These are phyloP conservation scores for Coregonus ussuriensis DNA, from an alignment of 2,797 vertebrate genomes.

Conservation along the genomic window DNA sequence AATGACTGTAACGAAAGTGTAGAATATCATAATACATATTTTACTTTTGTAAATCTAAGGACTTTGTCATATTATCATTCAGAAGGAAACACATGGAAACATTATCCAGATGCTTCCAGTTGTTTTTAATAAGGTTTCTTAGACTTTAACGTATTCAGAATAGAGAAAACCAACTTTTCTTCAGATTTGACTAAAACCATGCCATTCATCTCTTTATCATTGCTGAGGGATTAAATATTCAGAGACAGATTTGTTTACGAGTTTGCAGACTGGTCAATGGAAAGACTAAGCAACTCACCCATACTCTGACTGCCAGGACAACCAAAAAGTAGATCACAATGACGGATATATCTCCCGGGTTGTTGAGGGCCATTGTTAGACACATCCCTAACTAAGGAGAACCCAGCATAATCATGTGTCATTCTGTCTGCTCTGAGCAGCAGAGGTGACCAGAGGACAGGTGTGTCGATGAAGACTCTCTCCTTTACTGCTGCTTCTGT, in stretches of 20 bases:
- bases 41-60: background rate
- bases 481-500: conserved; percentile 27
- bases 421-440: conserved; percentile 47
- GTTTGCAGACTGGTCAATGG: background rate
- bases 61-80: background rate
- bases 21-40: background rate
- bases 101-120: background rate
- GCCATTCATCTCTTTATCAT: background rate
- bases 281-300: conserved; percentile 78
- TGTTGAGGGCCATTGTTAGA: conserved; percentile 74
- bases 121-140: background rate
- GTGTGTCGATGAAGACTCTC: conserved; percentile 10
- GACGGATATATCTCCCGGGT: conserved; percentile 89
- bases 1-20: background rate
- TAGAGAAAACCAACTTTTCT: background rate
- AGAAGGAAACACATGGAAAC: background rate
- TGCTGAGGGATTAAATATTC: conserved; percentile 49
- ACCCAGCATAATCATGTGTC: conserved; percentile 68
- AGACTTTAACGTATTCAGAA: background rate
- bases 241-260: conserved; percentile 18
- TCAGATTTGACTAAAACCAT: background rate
- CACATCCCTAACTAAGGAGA: conserved; percentile 46
- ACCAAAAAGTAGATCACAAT: conserved; percentile 92
- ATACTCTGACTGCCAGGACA: conserved; percentile 91
- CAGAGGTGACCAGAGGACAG: conserved; percentile 13